Conservation (phyloP, 1,140 invertebrate genomes). For the Micrasema minimum region DNA sequence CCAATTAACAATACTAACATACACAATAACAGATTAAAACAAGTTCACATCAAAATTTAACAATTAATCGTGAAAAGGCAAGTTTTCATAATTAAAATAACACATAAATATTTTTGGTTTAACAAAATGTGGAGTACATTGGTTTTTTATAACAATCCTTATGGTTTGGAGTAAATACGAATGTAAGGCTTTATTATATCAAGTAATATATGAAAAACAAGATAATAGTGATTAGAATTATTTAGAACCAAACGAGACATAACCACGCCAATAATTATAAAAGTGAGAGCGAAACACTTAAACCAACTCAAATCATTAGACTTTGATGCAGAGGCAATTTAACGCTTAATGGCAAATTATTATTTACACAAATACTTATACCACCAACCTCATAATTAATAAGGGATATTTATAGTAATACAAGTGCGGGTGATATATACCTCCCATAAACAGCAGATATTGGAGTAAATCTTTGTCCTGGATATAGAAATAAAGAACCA, state of each 20-base stretch:
- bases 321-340: too few relatives aligned
- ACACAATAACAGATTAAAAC: slow-evolving; percentile 14
- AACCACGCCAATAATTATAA: slow-evolving; percentile 13
- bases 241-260: slow-evolving; percentile 9
- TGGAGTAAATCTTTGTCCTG: neutral
- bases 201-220: neutral
- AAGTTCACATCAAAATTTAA: slow-evolving; percentile 29
- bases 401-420: too few relatives aligned
- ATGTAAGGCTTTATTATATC: slow-evolving; percentile 7
- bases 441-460: too few relatives aligned
- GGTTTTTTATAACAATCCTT: slow-evolving; percentile 15
- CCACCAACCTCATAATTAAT: too few relatives aligned
- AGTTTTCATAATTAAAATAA: slow-evolving; percentile 35
- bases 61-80: slow-evolving; percentile 32
- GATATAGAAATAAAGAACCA: too few relatives aligned
- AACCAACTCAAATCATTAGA: too few relatives aligned
- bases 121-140: slow-evolving; percentile 14
- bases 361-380: too few relatives aligned
- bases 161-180: slow-evolving; percentile 2
- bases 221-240: neutral
- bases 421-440: too few relatives aligned
- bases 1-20: slow-evolving; percentile 12
- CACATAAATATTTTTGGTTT: slow-evolving; percentile 38
- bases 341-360: too few relatives aligned
- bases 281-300: neutral